Base-by-base conservation (phyloP, 2,888 invertebrate species). In the Hartigia nigra region DNA sequence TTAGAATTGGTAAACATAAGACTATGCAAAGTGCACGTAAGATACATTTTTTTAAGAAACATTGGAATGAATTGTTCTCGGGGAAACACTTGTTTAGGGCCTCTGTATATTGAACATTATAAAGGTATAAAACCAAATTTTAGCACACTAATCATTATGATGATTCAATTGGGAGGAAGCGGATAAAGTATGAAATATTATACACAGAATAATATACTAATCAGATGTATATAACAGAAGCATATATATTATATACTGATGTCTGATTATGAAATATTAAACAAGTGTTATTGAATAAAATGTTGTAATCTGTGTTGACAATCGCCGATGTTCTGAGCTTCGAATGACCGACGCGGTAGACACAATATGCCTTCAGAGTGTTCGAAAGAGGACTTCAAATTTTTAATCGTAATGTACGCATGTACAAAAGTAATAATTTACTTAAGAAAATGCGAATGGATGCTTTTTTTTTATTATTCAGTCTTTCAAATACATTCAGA, bases 161-260 rank as follows among this genome's bases (percentile, higher is more conserved):
- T 9, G 23, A 55, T 55, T 55, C 55, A 55, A 83, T 87, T 84
- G 83, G 82, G 83, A 85, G 82, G 84, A 85, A 83, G 79, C 83
- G 83, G 82, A 85, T 86, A 86, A 84, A 81, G 83, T 82, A 88
- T 82, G 82, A 83, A 83, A 83, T 83, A 86, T 84, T 74, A 80
- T 76, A 34, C 69, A 76, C 34, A 31, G 12, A 32, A 55, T 55
- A 83, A 83, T 83, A 86, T 84, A 69, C 78, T 76, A 34, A 69
- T 74, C 34, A 31, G 72, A 32, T 88, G 87, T 88, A 88, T 88
- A 88, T 87, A 87, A 87, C 84, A 88, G 85, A 88, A 88, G 86
- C 86, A 88, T 89, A 89, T 89, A 88, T 89, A 89, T 88, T 88
- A 88, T 89, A 89, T 90, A 89, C 89, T 81, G 85, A 90, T 88